Evolutionary conservation across 2,113 vertebrate species (phyloP).

Genomic region (Actenoides lindsayi): DNA sequence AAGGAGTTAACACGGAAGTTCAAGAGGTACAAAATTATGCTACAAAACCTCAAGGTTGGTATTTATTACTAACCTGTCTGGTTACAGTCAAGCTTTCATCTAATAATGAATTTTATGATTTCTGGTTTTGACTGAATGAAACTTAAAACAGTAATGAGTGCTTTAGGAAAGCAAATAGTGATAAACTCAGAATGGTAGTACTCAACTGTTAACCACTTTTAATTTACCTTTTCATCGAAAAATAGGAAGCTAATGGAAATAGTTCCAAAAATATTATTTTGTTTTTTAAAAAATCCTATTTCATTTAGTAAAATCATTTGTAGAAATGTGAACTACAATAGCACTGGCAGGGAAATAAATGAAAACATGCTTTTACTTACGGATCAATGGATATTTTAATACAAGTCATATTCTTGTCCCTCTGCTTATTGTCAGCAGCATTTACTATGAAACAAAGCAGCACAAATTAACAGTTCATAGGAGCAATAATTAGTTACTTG

Average conservation of each 20-base stretch:
- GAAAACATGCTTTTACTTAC: constrained; percentile 84
- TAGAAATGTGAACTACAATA: not conserved
- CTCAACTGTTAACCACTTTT: not conserved
- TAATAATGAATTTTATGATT: not conserved
- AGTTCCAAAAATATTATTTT: not conserved
- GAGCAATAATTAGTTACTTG: constrained; percentile 1
- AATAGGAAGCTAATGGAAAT: not conserved
- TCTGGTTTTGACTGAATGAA: not conserved
- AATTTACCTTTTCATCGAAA: not conserved
- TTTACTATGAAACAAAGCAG: constrained; percentile 86
- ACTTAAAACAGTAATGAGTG: not conserved
- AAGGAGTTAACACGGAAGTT: not conserved
- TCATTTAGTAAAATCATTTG: not conserved
- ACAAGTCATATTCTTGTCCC: constrained; percentile 96
- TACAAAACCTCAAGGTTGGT: not conserved
- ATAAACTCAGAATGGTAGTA: not conserved
- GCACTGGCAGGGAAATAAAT: not conserved
- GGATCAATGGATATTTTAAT: constrained; percentile 98
- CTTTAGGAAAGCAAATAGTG: not conserved
- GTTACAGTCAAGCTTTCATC: not conserved
- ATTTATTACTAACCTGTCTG: not conserved
- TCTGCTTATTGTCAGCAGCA: constrained; percentile 98
- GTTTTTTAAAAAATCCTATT: not conserved
- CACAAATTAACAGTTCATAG: constrained; percentile 48
- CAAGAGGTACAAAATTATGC: not conserved